Evolutionary conservation across 2,113 vertebrate genomes (phyloP).

Genomic region (Promerops cafer): DNA sequence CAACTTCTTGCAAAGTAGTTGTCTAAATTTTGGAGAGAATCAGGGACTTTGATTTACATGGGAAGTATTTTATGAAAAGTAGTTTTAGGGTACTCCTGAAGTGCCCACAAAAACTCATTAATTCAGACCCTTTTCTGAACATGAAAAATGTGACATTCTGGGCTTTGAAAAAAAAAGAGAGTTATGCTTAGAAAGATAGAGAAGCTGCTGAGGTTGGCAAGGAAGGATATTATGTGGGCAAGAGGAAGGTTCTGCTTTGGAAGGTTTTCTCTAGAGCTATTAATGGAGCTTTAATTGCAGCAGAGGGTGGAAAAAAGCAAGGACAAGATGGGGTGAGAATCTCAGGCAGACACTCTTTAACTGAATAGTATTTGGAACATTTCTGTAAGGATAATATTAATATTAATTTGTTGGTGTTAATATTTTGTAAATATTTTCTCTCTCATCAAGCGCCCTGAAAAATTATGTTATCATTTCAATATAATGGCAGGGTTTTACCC

Average conservation of each 20-base stretch:
- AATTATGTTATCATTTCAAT: background rate
- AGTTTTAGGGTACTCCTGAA: accelerated
- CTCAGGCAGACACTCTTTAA: background rate
- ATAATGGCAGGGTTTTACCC: background rate
- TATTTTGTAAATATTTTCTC: background rate
- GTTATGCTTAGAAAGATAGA: background rate
- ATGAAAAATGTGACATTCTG: background rate
- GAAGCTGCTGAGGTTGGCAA: background rate
- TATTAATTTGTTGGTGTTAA: background rate
- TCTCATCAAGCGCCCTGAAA: background rate
- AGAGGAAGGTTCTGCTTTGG: background rate
- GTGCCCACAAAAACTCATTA: background rate
- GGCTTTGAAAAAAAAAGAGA: background rate
- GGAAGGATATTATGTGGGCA: background rate
- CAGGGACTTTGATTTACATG: background rate
- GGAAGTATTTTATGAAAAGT: background rate
- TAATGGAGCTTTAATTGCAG: background rate
- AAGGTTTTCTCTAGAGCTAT: background rate
- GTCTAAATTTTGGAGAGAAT: background rate
- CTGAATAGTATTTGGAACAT: background rate
- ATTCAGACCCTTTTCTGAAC: background rate
- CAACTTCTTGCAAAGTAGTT: background rate
- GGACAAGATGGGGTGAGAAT: background rate
- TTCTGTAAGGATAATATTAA: background rate
- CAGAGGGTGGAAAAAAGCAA: background rate